Evolutionary conservation across 2,888 invertebrate species (phyloP), one percentile per base, ranked within the genome.

Genomic region (Stegana nigrithorax): DNA sequence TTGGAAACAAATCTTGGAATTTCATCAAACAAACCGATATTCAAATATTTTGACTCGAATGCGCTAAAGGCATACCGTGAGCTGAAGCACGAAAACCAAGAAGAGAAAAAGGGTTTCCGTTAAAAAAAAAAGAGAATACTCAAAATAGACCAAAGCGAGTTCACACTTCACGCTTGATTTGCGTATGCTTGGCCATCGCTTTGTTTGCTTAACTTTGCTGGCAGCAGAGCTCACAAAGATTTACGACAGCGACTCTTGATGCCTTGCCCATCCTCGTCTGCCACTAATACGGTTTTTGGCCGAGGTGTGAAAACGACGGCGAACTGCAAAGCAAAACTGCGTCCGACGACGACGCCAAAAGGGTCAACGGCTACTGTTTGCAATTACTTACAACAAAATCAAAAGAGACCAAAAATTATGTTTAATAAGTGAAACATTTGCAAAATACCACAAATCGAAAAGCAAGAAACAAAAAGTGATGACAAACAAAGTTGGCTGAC

Each of bases 101-200:
- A 53, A 23, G 53, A 50, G 62, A 68, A n/a, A n/a, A n/a, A n/a
- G n/a, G n/a, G n/a, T n/a, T n/a, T n/a, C n/a, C n/a, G n/a, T n/a
- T n/a, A n/a, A n/a, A n/a, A n/a, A n/a, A n/a, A n/a, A n/a, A n/a
- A n/a, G 2, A 25, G 50, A 50, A 50, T 32, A 59, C 32, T 59
- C 32, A 19, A 57, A 57, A 17, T n/a, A 26, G 17, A 14, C 32
- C 67, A 70, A 68, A 64, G 55, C 62, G 60, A 80, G 70, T 67
- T 80, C 76, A 72, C 80, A 81, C 80, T 73, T 81, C 66, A 67
- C 69, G 76, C 63, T 68, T 65, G 70, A 79, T 79, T 78, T 79
- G 69, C 75, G 73, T 75, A 76, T 72, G 67, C 66, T 66, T 73
- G 76, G 75, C 59, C n/a, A n/a, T 56, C 61, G 27, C 27, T 32